Evolutionary conservation across 2,888 invertebrate species (phyloP).

Genomic region (Torymus auratus): DNA sequence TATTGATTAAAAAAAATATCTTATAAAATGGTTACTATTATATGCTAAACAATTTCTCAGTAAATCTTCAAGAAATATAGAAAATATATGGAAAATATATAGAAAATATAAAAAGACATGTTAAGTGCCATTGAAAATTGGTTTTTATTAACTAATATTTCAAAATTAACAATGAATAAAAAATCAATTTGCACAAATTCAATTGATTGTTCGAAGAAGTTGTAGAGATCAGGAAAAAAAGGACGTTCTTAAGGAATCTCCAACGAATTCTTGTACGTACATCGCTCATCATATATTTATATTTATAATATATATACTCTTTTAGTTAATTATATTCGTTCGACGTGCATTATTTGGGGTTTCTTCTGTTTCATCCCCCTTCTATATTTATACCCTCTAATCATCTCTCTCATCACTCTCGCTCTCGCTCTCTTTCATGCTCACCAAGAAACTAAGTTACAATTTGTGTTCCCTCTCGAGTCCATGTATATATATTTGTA

Average conservation of each 20-base stretch:
- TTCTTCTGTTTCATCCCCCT: conserved; percentile 22
- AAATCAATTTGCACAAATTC: conserved; percentile 50
- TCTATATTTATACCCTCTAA: conserved; percentile 5
- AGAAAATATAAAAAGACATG: conserved; percentile 11
- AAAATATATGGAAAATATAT: background rate
- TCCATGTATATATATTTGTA: conserved; percentile 51
- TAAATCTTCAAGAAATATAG: background rate
- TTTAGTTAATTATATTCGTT: conserved; percentile 45
- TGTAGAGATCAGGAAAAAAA: conserved; percentile 48
- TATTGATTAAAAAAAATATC: no score
- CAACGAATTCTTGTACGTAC: conserved; percentile 37
- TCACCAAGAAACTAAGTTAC: conserved; percentile 63
- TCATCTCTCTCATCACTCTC: conserved; percentile 48
- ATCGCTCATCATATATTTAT: conserved; percentile 30
- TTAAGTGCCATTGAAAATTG: conserved; percentile 49
- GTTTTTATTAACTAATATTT: conserved; percentile 54
- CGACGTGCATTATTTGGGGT: conserved; percentile 36
- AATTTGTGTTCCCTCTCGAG: conserved; percentile 64
- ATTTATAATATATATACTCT: conserved; percentile 32
- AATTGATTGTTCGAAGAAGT: conserved; percentile 51
- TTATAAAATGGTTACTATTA: no score
- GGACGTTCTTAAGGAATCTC: conserved; percentile 39
- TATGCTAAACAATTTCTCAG: no score
- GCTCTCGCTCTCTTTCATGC: conserved; percentile 57
- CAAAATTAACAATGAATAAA: conserved; percentile 56